Base-by-base conservation (phyloP, 2,888 invertebrate species). In the Eilema caniola region DNA sequence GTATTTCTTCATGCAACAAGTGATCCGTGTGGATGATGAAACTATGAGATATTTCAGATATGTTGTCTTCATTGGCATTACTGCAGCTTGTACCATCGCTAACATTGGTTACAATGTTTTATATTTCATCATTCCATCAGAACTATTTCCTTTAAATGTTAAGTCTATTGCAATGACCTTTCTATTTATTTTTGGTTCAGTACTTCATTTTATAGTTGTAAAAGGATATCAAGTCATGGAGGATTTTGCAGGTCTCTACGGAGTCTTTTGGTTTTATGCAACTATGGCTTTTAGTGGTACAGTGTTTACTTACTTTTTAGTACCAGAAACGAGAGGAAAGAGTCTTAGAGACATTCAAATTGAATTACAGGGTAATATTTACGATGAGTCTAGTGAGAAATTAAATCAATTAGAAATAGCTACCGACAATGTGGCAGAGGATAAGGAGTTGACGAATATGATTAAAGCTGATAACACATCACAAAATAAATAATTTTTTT, bases 271-370 rank as follows among this genome's bases (percentile, higher is more conserved):
- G 84, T 89, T 95, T 74, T 96, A 96, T 76, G 91, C 95, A 0
- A 72, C 82, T 0, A 89, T 95, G 28, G 92, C 96, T 3, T 85
- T 95, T n/a, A 70, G 88, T 24, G 96, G 96, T 0, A 90, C 95
- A 1, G 65, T 93, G 12, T 96, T 96, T 75, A 93, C 96, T 5
- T 83, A 88, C 25, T 85, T 93, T n/a, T 71, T 90, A 66, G 95
- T 96, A 0, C 96, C 96, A 2, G 96, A 96, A 86, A 96, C 96
- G 0, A 96, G 93, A 79, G 95, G 96, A 0, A 96, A 96, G 77
- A 96, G 95, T 59, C 89, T 96, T 59, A 83, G 92, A 24, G 95
- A 82, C 33, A 79, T 82, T 62, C 82, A 82, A 56, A 77, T 81
- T 31, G 89, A 95, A 65, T 79, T 96, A 3, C 94, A 96, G 77